Base-by-base conservation (phyloP, 2,888 invertebrate genomes). In the Agelastica alni region DNA sequence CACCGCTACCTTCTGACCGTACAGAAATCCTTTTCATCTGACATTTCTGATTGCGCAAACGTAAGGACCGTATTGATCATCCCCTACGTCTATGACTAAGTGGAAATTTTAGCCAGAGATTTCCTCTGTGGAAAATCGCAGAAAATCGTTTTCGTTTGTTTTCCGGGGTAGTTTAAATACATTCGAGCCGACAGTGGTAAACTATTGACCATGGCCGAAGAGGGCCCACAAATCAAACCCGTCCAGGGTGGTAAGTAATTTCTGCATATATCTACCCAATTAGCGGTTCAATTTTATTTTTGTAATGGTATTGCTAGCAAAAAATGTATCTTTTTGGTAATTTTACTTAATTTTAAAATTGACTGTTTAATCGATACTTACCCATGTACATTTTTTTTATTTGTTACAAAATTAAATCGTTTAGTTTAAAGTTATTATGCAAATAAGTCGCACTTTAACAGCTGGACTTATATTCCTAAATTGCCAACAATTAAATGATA, bases 201-300 rank as follows among this genome's bases (percentile, higher is more conserved):
- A 28, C 28, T 7, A 22, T 20, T n/a, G 12, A 48, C 10, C 44
- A 82, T 83, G 78, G 74, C 80, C 63, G 81, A 80, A 61, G 84
- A 84, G 61, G 85, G 83, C 32, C 83, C 83, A 1, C 79, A 83
- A 64, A 83, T 85, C 62, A 76, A 80, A 54, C 83, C 83, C 31
- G 78, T 85, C 52, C 78, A 83, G 60, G 77, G 74, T 63, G 78
- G 79, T 79, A 67, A 75, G 77, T 69, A 18, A 22, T 10, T 44
- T 39, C 12, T 14, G 16, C 17, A 31, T 37, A 14, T 5, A 43
- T n/a, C n/a, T n/a, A n/a, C n/a, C n/a, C n/a, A n/a, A n/a, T n/a
- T n/a, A n/a, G n/a, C n/a, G n/a, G n/a, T n/a, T n/a, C n/a, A n/a
- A n/a, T n/a, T n/a, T n/a, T n/a, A n/a, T n/a, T n/a, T n/a, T n/a